Base-by-base conservation (phyloP, 2,113 vertebrate genomes). In the Toxotes chatareus region DNA sequence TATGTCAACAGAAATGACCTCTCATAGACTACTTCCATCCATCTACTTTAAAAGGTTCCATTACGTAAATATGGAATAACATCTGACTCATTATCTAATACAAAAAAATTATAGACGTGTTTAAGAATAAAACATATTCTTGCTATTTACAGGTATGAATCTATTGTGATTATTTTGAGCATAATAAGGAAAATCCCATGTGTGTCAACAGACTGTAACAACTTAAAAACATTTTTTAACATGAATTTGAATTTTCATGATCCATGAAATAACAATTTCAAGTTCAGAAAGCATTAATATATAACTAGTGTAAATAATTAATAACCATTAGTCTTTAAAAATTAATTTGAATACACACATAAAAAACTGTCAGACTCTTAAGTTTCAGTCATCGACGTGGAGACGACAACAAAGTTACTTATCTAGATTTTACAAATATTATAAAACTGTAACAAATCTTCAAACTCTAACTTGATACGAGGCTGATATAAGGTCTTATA, bases 1-100 rank as follows among this genome's bases (percentile, higher is more conserved):
- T 72, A 42, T 76, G 81, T 88, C 87, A 88, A 83, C 73, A 77
- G 70, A 63, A 76, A 74, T 64, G 19, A 89, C 71, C 61, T 68
- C 61, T 71, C 34, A 69, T 51, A 82, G n/a, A 74, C 56, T 21
- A 32, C 3, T n/a, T 56, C 36, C 64, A 79, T 64, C 17, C 21
- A 77, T 77, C 69, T 81, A 73, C 74, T 76, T 75, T 83, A 46
- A 42, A 82, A 76, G 53, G 34, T 51, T 77, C 14, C 60, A 47
- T 67, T 66, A 46, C 23, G 46, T 55, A 44, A 73, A 62, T 36
- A 36, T 32, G 4, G 42, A 2, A 64, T 27, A 63, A 46, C 44
- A 55, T 53, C n/a, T 8, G 40, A 57, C 14, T 55, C 4, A 9
- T 57, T 47, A n/a, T 44, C 8, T 32, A n/a, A 59, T 32, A 56